Evolutionary conservation across 2,888 invertebrate genomes (phyloP).

Genomic region (Cartodere bifasciata): DNA sequence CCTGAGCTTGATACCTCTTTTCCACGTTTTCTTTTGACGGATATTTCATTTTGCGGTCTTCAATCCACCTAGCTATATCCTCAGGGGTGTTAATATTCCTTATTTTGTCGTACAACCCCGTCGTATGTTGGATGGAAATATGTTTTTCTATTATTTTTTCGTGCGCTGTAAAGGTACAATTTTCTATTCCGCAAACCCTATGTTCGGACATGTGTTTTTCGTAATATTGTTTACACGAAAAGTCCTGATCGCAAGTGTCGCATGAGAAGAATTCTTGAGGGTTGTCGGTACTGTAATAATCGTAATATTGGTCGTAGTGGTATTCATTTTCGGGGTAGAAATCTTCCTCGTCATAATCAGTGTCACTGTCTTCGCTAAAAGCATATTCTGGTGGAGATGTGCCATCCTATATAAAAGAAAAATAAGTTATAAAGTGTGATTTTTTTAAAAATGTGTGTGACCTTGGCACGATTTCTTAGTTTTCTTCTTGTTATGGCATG

Average conservation of each 20-base stretch:
- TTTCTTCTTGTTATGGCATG: too few species aligned
- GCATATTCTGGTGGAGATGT: too few species aligned
- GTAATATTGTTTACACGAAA: conserved; percentile 45
- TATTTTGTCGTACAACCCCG: conserved; percentile 71
- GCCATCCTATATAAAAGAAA: too few species aligned
- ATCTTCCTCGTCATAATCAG: too few species aligned
- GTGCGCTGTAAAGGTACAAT: conserved; percentile 69
- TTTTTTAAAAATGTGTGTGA: too few species aligned
- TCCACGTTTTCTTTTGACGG: conserved; percentile 42
- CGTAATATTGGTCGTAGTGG: too few species aligned
- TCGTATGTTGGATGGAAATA: conserved; percentile 67
- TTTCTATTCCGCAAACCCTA: conserved; percentile 65
- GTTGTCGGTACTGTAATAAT: too few species aligned
- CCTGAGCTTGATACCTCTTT: conserved; percentile 45
- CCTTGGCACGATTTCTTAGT: too few species aligned
- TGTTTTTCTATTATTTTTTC: conserved; percentile 69
- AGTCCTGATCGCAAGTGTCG: conserved; percentile 72
- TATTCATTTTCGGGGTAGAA: too few species aligned
- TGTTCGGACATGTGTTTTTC: conserved; percentile 61
- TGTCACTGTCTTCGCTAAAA: too few species aligned
- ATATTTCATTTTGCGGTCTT: conserved; percentile 59
- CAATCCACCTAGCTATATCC: conserved; percentile 74
- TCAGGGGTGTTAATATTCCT: conserved; percentile 63
- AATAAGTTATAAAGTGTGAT: too few species aligned
- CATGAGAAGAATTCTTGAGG: conserved; percentile 51